phyloP scores from a whole-genome alignment of 2,797 vertebrate genomes.

The Microctenopoma stevenorrisi region DNA sequence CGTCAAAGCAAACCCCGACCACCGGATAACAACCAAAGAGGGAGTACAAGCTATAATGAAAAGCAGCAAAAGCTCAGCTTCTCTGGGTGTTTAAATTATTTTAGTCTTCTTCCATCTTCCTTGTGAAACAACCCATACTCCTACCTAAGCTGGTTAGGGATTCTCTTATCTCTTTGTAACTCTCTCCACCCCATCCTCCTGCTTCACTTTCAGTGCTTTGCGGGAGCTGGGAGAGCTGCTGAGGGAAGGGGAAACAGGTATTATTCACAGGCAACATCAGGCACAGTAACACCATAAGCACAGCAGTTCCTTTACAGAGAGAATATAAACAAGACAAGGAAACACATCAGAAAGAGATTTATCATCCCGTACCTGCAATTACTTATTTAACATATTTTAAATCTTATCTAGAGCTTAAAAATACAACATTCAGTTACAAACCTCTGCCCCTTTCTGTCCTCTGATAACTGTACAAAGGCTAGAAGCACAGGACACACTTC shows the following conservation, averaged over 20 bases:
- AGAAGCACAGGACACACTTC: background rate
- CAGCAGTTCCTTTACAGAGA: constrained; percentile 46
- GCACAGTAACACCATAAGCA: constrained; percentile 69
- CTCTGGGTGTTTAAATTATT: constrained; percentile 64
- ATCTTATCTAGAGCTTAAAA: background rate
- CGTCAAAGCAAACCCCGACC: constrained; percentile 43
- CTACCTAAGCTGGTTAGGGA: constrained; percentile 90
- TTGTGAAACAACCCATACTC: constrained; percentile 89
- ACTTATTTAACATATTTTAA: background rate
- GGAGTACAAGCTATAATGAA: constrained; percentile 12
- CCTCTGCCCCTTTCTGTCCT: background rate
- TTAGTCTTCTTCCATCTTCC: constrained; percentile 79
- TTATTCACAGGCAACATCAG: constrained; percentile 83
- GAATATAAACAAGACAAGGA: constrained; percentile 33
- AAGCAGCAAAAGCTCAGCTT: constrained; percentile 48
- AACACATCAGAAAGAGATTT: constrained; percentile 12
- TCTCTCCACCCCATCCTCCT: constrained; percentile 89
- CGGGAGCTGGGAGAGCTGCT: constrained; percentile 89
- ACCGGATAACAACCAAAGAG: constrained; percentile 49
- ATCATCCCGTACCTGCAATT: constrained; percentile 14
- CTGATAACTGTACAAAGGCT: background rate
- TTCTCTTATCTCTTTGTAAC: constrained; percentile 89
- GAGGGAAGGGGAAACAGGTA: constrained; percentile 88
- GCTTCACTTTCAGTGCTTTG: constrained; percentile 89
- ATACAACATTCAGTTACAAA: background rate